phyloP scores from a whole-genome alignment of 1,140 invertebrate genomes.

The Temnothorax curvispinosus region DNA sequence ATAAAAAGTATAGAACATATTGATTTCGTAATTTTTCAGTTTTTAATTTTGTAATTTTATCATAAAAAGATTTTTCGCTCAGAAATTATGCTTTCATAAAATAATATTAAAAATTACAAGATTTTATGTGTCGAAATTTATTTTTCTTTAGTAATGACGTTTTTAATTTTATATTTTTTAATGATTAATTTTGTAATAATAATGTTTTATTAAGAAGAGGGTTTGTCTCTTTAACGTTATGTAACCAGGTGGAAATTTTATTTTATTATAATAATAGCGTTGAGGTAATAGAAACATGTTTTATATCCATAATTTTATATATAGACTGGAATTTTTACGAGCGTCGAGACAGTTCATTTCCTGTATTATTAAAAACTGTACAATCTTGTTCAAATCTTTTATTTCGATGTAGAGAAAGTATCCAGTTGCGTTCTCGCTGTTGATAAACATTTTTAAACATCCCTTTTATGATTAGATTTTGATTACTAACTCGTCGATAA shows the following conservation, averaged over 20 bases:
- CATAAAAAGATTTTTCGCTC: background rate
- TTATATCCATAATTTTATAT: conserved; percentile 4
- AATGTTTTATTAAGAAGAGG: background rate
- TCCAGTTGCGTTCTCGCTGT: conserved; percentile 33
- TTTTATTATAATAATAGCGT: background rate
- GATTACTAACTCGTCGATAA: background rate
- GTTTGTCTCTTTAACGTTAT: background rate
- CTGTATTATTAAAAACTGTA: conserved; percentile 44
- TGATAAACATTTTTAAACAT: conserved; percentile 25
- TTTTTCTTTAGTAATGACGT: background rate
- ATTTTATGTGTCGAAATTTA: background rate
- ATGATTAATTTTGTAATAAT: background rate
- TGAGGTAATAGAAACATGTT: background rate
- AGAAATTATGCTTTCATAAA: background rate
- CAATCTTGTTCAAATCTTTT: conserved; percentile 54
- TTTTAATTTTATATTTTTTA: background rate
- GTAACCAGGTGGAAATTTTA: background rate
- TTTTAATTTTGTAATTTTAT: background rate
- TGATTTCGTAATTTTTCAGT: background rate
- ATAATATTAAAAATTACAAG: background rate
- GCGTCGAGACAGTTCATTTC: conserved; percentile 32
- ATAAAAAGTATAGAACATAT: background rate
- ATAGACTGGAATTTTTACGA: background rate
- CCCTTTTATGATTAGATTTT: background rate
- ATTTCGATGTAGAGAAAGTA: conserved; percentile 74